These are phyloP conservation scores for Carduelis carduelis DNA, from an alignment of 2,797 vertebrate species.

Conservation along the genomic window DNA sequence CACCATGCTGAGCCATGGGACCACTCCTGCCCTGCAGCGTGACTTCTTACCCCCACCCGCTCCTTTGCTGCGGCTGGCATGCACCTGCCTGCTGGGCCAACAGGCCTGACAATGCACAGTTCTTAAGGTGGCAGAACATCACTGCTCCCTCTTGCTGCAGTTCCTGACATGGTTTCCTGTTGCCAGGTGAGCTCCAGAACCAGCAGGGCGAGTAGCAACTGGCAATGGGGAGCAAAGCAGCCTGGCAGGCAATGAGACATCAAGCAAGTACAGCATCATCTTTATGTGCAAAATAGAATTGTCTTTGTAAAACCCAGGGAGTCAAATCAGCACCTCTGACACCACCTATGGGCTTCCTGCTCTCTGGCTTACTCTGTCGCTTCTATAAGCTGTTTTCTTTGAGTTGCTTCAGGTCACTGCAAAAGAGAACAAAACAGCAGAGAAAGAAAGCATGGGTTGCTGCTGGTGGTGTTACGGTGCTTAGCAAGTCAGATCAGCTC, in stretches of 20 bases:
- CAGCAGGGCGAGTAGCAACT: fast-evolving
- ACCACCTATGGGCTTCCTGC: fast-evolving
- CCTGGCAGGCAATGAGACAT: fast-evolving
- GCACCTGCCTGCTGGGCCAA: background rate
- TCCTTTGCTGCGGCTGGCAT: background rate
- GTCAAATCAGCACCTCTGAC: background rate
- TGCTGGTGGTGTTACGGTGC: fast-evolving
- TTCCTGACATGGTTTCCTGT: fast-evolving
- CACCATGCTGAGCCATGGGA: fast-evolving
- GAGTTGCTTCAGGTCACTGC: background rate
- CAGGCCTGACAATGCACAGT: fast-evolving
- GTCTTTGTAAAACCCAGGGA: background rate
- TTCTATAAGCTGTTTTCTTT: background rate
- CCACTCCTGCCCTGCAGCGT: fast-evolving
- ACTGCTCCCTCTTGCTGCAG: background rate
- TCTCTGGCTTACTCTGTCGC: fast-evolving
- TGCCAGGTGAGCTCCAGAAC: background rate
- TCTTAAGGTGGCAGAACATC: background rate
- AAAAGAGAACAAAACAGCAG: background rate
- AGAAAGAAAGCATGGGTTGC: too few species aligned
- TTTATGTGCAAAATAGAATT: background rate
- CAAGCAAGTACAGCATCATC: background rate
- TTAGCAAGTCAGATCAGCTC: background rate
- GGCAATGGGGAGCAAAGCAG: background rate
- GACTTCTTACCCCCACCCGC: fast-evolving